Base-by-base conservation (phyloP, 2,888 invertebrate species). In the Germaria angustata region DNA sequence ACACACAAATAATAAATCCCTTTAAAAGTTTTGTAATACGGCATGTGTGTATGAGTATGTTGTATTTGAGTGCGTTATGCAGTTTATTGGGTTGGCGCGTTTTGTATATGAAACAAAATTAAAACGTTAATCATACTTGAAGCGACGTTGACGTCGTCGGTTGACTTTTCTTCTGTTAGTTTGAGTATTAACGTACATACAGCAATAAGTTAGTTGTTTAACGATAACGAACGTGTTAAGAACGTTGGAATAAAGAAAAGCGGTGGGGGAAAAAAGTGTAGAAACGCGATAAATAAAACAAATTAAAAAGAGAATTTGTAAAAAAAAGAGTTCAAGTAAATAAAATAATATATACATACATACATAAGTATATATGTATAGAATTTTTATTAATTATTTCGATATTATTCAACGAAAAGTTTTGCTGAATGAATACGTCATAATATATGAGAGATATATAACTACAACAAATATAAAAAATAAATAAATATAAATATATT, bases 221-320 rank as follows among this genome's bases (percentile, higher is more conserved):
- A 79, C 82, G 82, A 82, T 75, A 79, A 82, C 82, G 82, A 82
- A 82, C 79, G 82, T 79, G 82, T 82, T 75, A 82, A 79, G 82
- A 79, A 82, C 82, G 79, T 82, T 78, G 75, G 66, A 8, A 17
- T 9, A 46, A 59, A 28, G 36, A 36, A 59, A 15, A 55, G 63
- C 46, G 69, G 69, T 46, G 5, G 39, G 32, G 13, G 2, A 66
- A 17, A 36, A 1, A 59, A 53, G 59, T 53, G 72, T 61, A 36
- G 44, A 39, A 69, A 32, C 39, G 63, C 32, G 55, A 71, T 22
- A 59, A 72, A 69, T 55, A 76, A 24, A 44, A 77, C 24, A 28
- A 61, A 28, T 5, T 28, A 5, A 11, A 72, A 73, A 65, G 41
- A 79, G 41, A 72, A 72, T 66, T 55, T 34, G 9, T 15, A 39